phyloP scores from a whole-genome alignment of 2,113 vertebrate genomes.

The Helogale parvula region DNA sequence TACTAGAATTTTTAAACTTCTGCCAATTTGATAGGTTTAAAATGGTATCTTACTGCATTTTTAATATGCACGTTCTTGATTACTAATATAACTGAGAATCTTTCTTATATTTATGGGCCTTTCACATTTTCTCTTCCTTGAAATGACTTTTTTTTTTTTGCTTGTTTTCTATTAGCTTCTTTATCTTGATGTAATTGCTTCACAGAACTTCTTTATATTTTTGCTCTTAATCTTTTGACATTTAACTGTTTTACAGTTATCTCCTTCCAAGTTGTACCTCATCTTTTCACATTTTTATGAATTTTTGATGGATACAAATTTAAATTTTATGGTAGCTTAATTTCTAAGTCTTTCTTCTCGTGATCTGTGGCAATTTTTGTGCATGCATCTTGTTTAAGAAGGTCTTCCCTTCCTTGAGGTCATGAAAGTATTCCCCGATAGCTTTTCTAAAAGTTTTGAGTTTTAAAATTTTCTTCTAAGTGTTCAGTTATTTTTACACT shows the following conservation, averaged over 20 bases:
- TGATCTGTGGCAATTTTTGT: neutral
- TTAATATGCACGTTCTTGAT: neutral
- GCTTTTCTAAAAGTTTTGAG: neutral
- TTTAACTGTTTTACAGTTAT: neutral
- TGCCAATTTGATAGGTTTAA: neutral
- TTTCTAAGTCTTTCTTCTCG: neutral
- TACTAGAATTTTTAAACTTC: neutral
- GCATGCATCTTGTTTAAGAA: neutral
- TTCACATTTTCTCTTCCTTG: neutral
- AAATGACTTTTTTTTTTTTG: neutral
- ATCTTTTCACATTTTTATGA: neutral
- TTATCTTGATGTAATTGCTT: neutral
- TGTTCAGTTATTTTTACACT: neutral
- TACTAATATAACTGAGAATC: neutral
- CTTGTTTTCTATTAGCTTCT: neutral
- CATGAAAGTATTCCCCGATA: neutral
- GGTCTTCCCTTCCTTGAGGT: neutral
- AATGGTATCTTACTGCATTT: neutral
- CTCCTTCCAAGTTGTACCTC: neutral
- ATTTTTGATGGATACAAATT: neutral
- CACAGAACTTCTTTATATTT: neutral
- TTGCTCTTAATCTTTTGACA: neutral
- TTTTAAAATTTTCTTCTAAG: neutral
- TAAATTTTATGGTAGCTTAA: neutral
- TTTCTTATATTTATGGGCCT: neutral